Evolutionary conservation across 2,888 invertebrate species (phyloP).

Genomic region (Lydus trimaculatus): DNA sequence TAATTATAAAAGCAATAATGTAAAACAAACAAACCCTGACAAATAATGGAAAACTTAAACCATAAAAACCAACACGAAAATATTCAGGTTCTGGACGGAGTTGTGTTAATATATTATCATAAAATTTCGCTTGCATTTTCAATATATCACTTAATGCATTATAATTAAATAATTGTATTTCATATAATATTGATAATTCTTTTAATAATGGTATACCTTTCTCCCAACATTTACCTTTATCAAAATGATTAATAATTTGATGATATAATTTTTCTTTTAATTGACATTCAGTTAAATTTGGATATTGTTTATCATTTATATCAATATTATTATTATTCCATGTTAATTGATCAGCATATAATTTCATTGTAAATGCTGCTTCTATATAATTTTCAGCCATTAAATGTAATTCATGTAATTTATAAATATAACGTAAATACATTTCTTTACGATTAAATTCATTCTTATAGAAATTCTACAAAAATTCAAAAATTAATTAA

Average conservation of each 20-base stretch:
- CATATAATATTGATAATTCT: constrained; percentile 87
- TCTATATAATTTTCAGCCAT: constrained; percentile 93
- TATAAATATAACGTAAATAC: constrained; percentile 95
- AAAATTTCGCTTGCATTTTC: constrained; percentile 86
- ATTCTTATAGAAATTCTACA: constrained; percentile 93
- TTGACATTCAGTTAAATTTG: constrained; percentile 85
- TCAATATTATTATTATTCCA: constrained; percentile 79
- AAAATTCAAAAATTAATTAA: constrained; percentile 15
- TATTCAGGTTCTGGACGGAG: constrained; percentile 93
- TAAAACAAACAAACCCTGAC: constrained; percentile 86
- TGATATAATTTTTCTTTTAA: constrained; percentile 89
- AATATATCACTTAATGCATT: constrained; percentile 85
- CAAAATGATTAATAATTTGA: constrained; percentile 90
- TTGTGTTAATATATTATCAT: constrained; percentile 88
- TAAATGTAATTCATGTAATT: constrained; percentile 89
- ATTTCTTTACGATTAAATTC: constrained; percentile 95
- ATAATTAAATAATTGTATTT: constrained; percentile 86
- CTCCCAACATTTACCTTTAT: constrained; percentile 97
- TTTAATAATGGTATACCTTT: constrained; percentile 92
- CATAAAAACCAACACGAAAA: constrained; percentile 95
- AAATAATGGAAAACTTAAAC: constrained; percentile 91
- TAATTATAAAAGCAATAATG: constrained; percentile 12
- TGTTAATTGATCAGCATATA: constrained; percentile 90
- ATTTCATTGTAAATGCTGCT: constrained; percentile 91
- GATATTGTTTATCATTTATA: constrained; percentile 73